A percentile compares a stretch with the other conserved stretches of the same genome.
Evolutionary conservation across 2,113 vertebrate species (phyloP).

Genomic region (Cyphomyrus plagiostoma): DNA sequence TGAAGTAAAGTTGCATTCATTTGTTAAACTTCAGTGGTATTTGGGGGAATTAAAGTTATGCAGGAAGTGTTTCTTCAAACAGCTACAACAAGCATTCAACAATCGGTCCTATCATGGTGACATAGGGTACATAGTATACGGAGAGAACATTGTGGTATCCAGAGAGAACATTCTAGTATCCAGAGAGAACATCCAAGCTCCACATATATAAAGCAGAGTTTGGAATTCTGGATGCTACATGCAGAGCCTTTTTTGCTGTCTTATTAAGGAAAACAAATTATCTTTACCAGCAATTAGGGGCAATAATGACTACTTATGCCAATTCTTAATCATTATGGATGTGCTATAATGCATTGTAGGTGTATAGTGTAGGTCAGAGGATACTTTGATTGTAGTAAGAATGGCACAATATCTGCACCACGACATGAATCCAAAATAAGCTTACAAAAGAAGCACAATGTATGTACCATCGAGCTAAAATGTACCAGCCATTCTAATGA

Average conservation of each 20-base stretch:
- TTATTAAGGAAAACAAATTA: not conserved
- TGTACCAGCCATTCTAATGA: not conserved
- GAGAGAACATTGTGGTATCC: not conserved
- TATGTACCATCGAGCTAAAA: not conserved
- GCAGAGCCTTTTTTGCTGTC: not conserved
- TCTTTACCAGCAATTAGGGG: not conserved
- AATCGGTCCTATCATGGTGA: not conserved
- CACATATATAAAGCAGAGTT: not conserved
- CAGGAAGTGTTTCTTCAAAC: not conserved
- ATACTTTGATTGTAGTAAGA: not conserved
- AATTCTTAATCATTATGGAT: not conserved
- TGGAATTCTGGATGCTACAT: not conserved
- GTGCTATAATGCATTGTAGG: not conserved
- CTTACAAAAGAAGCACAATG: not conserved
- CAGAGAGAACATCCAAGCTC: not conserved
- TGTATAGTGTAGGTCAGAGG: not conserved
- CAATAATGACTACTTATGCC: not conserved
- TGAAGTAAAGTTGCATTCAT: not conserved
- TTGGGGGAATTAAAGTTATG: not conserved
- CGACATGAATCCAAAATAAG: not conserved
- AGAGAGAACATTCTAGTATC: not conserved
- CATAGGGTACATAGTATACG: not conserved
- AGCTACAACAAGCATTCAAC: too few species aligned
- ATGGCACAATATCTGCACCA: not conserved
- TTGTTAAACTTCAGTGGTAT: not conserved